A percentile compares a stretch with the other conserved stretches of the same genome.
These are phyloP conservation scores for Scaptodrosophila lebanonensis DNA, from an alignment of 1,140 invertebrate species.

Conservation along the genomic window DNA sequence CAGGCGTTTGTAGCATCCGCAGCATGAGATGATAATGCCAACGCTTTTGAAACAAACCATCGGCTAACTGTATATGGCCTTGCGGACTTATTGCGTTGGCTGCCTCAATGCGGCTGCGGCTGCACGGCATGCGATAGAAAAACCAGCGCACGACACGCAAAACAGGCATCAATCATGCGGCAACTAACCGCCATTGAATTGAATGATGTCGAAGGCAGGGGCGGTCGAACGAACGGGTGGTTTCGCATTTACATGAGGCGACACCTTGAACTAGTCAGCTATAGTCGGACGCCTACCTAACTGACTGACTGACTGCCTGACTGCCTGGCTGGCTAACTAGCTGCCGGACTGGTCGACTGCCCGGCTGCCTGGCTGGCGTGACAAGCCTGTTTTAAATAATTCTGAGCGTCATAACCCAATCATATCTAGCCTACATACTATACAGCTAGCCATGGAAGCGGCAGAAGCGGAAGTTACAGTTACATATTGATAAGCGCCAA, in stretches of 20 bases:
- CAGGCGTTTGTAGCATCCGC: too few relatives aligned
- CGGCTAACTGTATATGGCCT: slow-evolving; percentile 30
- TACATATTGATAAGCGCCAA: slow-evolving; percentile 47
- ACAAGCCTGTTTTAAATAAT: not conserved
- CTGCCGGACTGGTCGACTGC: slow-evolving; percentile 28
- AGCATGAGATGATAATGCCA: too few relatives aligned
- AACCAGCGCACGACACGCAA: slow-evolving; percentile 58
- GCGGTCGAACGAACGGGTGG: slow-evolving; percentile 10
- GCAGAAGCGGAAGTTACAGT: slow-evolving; percentile 8
- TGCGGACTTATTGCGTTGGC: slow-evolving; percentile 17
- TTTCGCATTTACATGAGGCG: slow-evolving; percentile 34
- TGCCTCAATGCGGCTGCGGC: too few relatives aligned
- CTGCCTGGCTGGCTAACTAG: slow-evolving; percentile 18
- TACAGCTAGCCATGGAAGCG: not conserved
- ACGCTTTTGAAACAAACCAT: too few relatives aligned
- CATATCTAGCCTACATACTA: slow-evolving; percentile 45
- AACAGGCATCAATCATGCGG: slow-evolving; percentile 74
- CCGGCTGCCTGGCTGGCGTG: slow-evolving; percentile 2
- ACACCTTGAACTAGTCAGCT: slow-evolving; percentile 44
- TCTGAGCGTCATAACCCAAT: slow-evolving; percentile 56
- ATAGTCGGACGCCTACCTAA: slow-evolving; percentile 10
- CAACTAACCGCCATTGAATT: slow-evolving; percentile 49
- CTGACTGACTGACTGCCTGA: slow-evolving; percentile 7
- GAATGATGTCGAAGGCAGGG: not conserved
- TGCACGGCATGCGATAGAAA: slow-evolving; percentile 25